Base-by-base conservation (phyloP, 2,797 vertebrate genomes). In the Poeciliopsis turneri region DNA sequence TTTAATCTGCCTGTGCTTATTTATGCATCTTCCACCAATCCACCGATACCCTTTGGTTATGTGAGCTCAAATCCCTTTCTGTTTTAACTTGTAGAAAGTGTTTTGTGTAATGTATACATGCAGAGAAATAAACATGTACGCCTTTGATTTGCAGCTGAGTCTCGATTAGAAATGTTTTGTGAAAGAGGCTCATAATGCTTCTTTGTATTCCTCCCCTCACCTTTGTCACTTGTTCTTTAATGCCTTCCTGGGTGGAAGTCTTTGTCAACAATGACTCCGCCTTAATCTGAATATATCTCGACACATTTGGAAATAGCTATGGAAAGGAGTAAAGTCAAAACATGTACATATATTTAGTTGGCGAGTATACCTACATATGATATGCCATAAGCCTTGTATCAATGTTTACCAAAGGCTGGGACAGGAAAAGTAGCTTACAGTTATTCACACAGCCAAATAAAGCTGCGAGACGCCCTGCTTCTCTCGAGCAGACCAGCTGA, bases 221-320 rank as follows among this genome's bases (percentile, higher is more conserved):
- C 97, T 99, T 96, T 96, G 92, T 94, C 96, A 92, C 92, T 96
- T 36, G 97, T 97, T 94, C 97, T 95, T 96, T 97, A 96, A 98
- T 96, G 83, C 97, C 97, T 95, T 98, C 45, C 64, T 71, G 36
- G 70, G 73, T 25, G 39, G 51, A 69, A 79, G 64, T 53, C 75
- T 25, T 57, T 71, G 59, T 47, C 51, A 64, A 61, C 69, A 57
- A 68, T 61, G n/a, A 72, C 49, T 45, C 43, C 66, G 72, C 15
- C 13, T 53, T 66, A 71, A 61, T 23, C n/a, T 61, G 80, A 82
- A 70, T 69, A 79, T 70, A 83, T 73, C 10, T 47, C 61, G 57
- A 53, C 72, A 74, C 66, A 80, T 82, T 71, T 64, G 59, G 9
- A 78, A 57, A 80, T 13, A 75, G 77, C 78, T 33, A 15, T 39